Conservation (phyloP, 2,113 vertebrate species). For the Muntiacus reevesi region DNA sequence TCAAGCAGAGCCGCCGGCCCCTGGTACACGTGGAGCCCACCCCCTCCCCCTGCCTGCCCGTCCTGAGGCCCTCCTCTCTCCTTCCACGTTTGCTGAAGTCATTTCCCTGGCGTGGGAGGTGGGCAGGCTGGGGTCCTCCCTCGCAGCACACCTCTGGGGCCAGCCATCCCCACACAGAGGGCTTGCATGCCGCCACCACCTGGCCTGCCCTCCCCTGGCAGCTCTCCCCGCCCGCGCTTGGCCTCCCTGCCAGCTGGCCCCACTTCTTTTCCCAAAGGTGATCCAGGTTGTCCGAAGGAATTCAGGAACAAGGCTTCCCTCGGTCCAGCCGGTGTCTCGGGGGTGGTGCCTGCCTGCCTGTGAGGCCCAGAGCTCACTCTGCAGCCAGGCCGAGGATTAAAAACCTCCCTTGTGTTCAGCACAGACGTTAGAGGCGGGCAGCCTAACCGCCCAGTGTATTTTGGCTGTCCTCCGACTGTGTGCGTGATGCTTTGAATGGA, state of each 20-base stretch:
- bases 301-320: background rate
- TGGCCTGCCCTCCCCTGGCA: background rate
- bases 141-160: background rate
- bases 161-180: background rate
- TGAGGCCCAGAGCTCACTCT: background rate
- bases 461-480: background rate
- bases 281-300: background rate
- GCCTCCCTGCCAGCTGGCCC: background rate
- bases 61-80: background rate
- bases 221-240: background rate
- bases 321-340: background rate
- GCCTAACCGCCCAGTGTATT: background rate
- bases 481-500: background rate
- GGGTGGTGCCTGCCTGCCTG: background rate
- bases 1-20: background rate
- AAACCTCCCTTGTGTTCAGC: background rate
- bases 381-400: background rate
- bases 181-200: background rate
- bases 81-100: background rate
- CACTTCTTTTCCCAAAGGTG: background rate
- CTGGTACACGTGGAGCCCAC: background rate
- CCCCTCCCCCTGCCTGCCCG: rapidly evolving
- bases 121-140: background rate
- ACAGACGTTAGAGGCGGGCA: background rate
- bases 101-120: background rate